Base-by-base conservation (phyloP, 2,113 vertebrate species). In the Percopsis transmontana region DNA sequence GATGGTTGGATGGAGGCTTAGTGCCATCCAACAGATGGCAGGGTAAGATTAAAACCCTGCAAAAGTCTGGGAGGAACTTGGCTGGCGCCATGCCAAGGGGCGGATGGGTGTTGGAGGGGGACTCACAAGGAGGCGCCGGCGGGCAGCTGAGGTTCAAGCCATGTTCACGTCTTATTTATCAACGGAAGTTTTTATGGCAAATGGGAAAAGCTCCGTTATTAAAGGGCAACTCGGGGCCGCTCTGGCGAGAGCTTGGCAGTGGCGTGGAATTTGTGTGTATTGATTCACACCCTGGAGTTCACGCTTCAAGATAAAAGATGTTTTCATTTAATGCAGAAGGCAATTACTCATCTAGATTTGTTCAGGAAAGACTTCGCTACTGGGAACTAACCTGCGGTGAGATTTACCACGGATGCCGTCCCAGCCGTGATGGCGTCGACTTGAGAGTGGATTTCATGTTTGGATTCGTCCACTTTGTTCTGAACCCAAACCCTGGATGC, bases 401-500 rank as follows among this genome's bases (percentile, higher is more conserved):
- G 96, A 90, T 99, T 99, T 87, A 99, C 98, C 40, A 99, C 97
- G 15, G 98, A 99, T 0, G 98, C 98, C 0, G 98, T 99, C 81
- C 97, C 97, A 70, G 98, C 97, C 2, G 98, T 98, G 87, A 99
- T 99, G 67, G 98, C 98, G 76, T 98, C 98, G 2, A 99, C 98
- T 83, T 99, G 98, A 69, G 98, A 99, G 90, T 99, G 98, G 82
- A 99, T 99, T 91, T 99, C 98, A 19, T 99, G 98, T 88, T 99
- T 99, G 70, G 98, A 99, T 88, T 99, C 97, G 66, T 99, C 98
- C 67, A 99, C 96, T 90, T 99, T 99, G 92, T 99, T 99, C 91
- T 97, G 97, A 88, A 99, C 94, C 98, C 98, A 99, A 51, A 98
- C 95, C 81, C 96, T 94, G 56, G 98, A 99, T 4, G 97, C 98